A percentile compares a stretch with the other conserved stretches of the same genome.
Evolutionary conservation across 2,888 invertebrate species (phyloP).

Genomic region (Phasia obesa): DNA sequence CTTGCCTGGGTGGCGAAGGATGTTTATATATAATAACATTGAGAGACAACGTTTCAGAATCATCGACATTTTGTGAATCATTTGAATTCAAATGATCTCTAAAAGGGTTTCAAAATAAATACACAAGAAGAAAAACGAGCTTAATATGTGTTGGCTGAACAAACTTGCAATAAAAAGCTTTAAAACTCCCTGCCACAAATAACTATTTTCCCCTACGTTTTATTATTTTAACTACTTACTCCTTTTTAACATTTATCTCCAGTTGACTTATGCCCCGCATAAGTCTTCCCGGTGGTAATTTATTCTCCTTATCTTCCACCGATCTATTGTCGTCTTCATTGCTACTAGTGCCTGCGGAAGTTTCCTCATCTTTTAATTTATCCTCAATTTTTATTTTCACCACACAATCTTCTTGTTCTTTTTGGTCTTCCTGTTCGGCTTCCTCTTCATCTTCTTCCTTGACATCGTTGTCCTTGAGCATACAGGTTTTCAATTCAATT

Average conservation of each 20-base stretch:
- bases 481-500: conserved; percentile 72
- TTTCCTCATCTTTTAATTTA: conserved; percentile 39
- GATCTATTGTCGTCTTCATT: conserved; percentile 62
- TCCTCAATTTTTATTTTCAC: conserved; percentile 23
- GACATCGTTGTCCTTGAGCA: conserved; percentile 76
- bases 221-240: conserved; percentile 77
- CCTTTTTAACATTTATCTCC: conserved; percentile 78
- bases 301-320: conserved; percentile 77
- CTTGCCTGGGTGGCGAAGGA: conserved; percentile 76
- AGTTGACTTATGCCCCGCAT: conserved; percentile 80
- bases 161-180: background rate
- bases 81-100: conserved; percentile 58
- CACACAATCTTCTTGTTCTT: background rate
- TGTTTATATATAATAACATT: conserved; percentile 79
- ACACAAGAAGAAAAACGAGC: conserved; percentile 27
- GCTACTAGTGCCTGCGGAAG: conserved; percentile 59
- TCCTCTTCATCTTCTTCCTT: conserved; percentile 76
- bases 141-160: background rate
- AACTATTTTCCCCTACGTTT: background rate
- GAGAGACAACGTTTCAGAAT: conserved; percentile 63
- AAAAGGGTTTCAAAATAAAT: conserved; percentile 13
- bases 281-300: conserved; percentile 76
- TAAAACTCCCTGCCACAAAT: background rate
- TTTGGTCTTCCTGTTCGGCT: conserved; percentile 35
- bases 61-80: conserved; percentile 73